Evolutionary conservation across 2,113 vertebrate genomes (phyloP).

Genomic region (Peucedramus taeniatus): DNA sequence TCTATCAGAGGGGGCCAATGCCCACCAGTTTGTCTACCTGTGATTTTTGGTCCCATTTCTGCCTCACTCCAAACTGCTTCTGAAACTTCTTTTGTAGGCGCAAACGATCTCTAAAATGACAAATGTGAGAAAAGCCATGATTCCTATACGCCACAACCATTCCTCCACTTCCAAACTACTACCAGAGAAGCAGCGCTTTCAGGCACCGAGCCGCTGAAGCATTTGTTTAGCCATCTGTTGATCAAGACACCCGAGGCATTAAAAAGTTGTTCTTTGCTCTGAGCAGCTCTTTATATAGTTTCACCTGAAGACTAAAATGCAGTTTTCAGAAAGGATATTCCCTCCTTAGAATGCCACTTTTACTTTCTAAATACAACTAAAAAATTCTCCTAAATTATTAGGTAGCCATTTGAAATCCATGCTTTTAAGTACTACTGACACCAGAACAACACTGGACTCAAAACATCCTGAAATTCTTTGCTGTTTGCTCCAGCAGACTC

Average conservation of each 20-base stretch:
- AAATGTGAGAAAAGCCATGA: neutral
- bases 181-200: neutral
- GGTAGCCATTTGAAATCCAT: neutral
- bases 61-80: slow-evolving; percentile 98
- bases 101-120: slow-evolving; percentile 85
- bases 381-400: neutral
- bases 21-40: slow-evolving; percentile 76
- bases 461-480: neutral
- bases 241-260: neutral
- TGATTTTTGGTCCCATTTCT: slow-evolving; percentile 99
- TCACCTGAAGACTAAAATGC: neutral
- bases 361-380: neutral
- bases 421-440: neutral
- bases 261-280: neutral
- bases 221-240: neutral
- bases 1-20: neutral
- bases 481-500: neutral
- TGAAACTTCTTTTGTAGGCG: slow-evolving; percentile 98
- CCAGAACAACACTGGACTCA: rapidly evolving
- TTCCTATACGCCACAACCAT: neutral
- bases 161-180: neutral
- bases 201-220: neutral
- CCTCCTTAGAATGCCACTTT: rapidly evolving
- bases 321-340: neutral
- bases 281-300: neutral